These are phyloP conservation scores for Philereme vetulata DNA, from an alignment of 2,888 invertebrate species.

Conservation along the genomic window DNA sequence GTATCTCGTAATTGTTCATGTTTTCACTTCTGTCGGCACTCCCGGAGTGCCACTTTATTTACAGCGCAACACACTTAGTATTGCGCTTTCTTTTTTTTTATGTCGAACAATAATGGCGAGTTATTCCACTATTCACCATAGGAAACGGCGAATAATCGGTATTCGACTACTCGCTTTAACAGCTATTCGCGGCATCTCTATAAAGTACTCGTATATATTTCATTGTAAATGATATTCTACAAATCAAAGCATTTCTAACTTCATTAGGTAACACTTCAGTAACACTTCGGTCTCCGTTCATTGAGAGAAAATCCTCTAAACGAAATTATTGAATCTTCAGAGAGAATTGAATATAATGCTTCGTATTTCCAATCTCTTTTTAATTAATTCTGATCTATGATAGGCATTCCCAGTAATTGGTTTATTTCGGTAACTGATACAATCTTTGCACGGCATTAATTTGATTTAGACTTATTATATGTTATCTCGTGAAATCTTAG, in stretches of 20 bases:
- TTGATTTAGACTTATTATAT: background rate
- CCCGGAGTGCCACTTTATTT: no score
- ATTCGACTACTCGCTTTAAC: no score
- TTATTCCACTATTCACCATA: no score
- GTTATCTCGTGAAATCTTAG: background rate
- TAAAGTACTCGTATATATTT: no score
- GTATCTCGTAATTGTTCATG: no score
- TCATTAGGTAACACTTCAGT: background rate
- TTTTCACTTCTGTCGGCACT: no score
- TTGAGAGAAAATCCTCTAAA: background rate
- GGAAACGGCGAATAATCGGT: no score
- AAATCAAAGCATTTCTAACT: background rate
- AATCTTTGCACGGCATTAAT: background rate
- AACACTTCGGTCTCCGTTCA: background rate
- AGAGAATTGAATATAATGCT: background rate
- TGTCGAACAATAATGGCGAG: no score
- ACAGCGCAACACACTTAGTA: no score
- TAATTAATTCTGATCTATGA: constrained; percentile 1
- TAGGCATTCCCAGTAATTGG: background rate
- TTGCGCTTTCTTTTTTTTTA: no score
- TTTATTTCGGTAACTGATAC: background rate
- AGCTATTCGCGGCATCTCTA: no score
- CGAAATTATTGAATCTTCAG: background rate
- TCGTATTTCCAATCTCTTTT: constrained; percentile 4
- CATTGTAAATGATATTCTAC: no score